Conservation (phyloP, 2,888 invertebrate species). For the Panopea generosa region DNA sequence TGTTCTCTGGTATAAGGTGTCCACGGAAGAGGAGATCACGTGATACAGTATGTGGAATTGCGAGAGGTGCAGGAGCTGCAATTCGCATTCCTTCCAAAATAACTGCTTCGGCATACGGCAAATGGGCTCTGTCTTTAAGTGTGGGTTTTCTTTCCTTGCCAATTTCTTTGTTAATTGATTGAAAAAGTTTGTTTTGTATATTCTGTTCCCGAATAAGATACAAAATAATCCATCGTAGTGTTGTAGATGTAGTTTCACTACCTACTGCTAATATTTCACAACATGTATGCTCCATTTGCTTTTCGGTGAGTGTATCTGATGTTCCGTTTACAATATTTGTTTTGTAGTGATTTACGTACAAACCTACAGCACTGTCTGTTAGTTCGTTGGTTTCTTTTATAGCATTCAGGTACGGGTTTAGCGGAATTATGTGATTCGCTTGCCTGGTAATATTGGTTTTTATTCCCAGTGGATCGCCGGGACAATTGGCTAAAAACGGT, state of each 20-base stretch:
- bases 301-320: constrained; percentile 17
- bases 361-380: not conserved
- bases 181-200: constrained; percentile 19
- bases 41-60: constrained; percentile 26
- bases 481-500: constrained; percentile 7
- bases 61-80: constrained; percentile 25
- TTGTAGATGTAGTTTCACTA: constrained; percentile 18
- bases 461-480: not conserved
- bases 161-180: constrained; percentile 1
- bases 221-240: constrained; percentile 10
- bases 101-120: not conserved
- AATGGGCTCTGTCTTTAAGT: not conserved
- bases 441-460: not conserved
- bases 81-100: constrained; percentile 19
- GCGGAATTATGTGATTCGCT: not conserved
- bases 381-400: not conserved
- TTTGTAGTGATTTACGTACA: not conserved
- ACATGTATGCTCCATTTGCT: constrained; percentile 3
- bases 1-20: constrained; percentile 32
- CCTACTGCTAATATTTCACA: constrained; percentile 8
- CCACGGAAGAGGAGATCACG: constrained; percentile 19
- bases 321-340: not conserved
- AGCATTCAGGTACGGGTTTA: no score
- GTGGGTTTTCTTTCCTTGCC: not conserved
- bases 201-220: constrained; percentile 13